These are phyloP conservation scores for Caradrina clavipalpis DNA, from an alignment of 2,888 invertebrate species.

Conservation along the genomic window DNA sequence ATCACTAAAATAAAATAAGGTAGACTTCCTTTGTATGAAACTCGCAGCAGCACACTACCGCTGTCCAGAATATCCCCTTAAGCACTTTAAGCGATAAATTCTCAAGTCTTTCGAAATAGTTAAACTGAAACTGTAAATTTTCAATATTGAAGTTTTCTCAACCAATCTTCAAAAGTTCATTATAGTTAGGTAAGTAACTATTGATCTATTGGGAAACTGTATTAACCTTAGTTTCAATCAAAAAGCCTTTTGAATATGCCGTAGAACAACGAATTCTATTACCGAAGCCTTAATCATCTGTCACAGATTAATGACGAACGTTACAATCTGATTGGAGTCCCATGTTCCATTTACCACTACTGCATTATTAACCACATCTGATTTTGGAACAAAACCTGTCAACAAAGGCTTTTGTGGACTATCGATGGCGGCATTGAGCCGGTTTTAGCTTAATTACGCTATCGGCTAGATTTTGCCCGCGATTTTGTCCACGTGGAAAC, in stretches of 20 bases:
- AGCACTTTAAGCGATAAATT: slow-evolving; percentile 36
- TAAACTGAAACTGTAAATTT: slow-evolving; percentile 10
- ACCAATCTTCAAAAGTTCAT: not conserved
- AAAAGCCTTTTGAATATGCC: not conserved
- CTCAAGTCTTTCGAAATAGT: slow-evolving; percentile 9
- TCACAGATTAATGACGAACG: slow-evolving; percentile 24
- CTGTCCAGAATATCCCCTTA: not conserved
- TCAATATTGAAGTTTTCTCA: slow-evolving; percentile 14
- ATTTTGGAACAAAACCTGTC: slow-evolving; percentile 59
- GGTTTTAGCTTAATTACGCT: slow-evolving; percentile 53
- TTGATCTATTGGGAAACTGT: not conserved
- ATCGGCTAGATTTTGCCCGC: slow-evolving; percentile 12
- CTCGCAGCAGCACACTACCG: too few species aligned
- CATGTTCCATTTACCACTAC: slow-evolving; percentile 34
- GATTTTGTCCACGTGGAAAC: too few species aligned
- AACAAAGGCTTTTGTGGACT: slow-evolving; percentile 39
- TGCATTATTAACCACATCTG: slow-evolving; percentile 50
- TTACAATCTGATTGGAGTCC: slow-evolving; percentile 44
- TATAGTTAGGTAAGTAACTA: not conserved
- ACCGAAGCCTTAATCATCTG: slow-evolving; percentile 33
- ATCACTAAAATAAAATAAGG: too few species aligned
- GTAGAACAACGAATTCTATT: slow-evolving; percentile 11
- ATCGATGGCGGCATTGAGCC: slow-evolving; percentile 39
- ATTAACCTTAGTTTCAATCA: slow-evolving; percentile 5
- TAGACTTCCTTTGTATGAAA: too few species aligned